Evolutionary conservation across 2,888 invertebrate species (phyloP), one percentile per base, ranked within the genome.

Genomic region (Lymantria dispar): DNA sequence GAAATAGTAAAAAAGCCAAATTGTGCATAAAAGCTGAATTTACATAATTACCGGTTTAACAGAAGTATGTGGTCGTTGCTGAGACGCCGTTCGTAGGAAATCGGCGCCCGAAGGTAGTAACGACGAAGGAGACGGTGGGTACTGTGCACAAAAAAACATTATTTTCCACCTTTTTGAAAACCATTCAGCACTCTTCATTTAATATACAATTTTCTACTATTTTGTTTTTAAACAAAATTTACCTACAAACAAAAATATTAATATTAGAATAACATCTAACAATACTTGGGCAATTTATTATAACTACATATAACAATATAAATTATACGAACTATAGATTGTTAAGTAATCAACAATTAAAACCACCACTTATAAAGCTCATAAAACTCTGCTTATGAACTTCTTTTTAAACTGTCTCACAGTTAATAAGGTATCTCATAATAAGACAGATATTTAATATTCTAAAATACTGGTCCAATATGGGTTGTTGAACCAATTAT

Each of bases 81-180:
- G 89, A 60, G 88, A 73, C 70, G 87, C 76, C 72, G 90, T 87
- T 81, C 93, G 92, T 85, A 93, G 92, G 86, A 93, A 94, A 75
- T 93, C 93, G 74, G 93, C 92, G 70, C 85, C 87, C 62, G 87
- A 74, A 72, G 90, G 85, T 72, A 89, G 76, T 74, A 91, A 70
- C 69, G 88, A 83, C 60, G 92, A 95, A 64, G 94, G 94, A 80
- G 95, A 94, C 80, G 95, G 95, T 88, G 95, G 95, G 93, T 94
- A 95, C 95, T 95, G 90, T 51, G 70, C 52, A 65, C 60, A 74
- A 71, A 45, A 48, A 42, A 30, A 11, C 1, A 7, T 10, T 30
- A 42, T 42, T 22, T 29, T 42, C 9, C 9, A 15, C n/a, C 15
- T 38, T 22, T 8, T 33, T 33, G 33, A 33, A 33, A 33, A 33